Base-by-base conservation (phyloP, 2,797 vertebrate genomes). In the Phrynocephalus forsythii region DNA sequence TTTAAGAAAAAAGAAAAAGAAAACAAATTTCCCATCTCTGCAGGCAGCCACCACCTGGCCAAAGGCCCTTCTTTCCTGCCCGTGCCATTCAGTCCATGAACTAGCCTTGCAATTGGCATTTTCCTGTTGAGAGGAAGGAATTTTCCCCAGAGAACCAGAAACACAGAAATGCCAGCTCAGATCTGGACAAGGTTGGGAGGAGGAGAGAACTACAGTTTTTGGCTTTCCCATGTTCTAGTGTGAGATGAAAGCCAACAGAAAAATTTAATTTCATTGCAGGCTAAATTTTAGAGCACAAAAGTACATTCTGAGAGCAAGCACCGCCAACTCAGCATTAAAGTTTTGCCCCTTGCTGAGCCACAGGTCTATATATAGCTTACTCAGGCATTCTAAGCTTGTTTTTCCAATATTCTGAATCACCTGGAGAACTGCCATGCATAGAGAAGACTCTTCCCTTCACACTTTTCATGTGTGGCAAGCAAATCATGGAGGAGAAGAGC, bases 221-320 rank as follows among this genome's bases (percentile, higher is more conserved):
- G 68, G 56, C 20, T 85, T 60, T 73, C 20, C 15, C 10, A 75
- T 56, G 75, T 24, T 68, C 2, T 76, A 24, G 67, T 33, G 28
- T 5, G 82, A 79, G 67, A n/a, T 66, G 30, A 24, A 85, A 1
- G 60, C 28, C 26, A 30, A 1, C n/a, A 5, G 52, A 26, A 6
- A 87, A 69, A 82, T 16, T 1, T 72, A 20, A n/a, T 33, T 33
- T 56, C 7, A 72, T 72, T 72, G 73, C 26, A 24, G 22, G 33
- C 11, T 73, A 28, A 18, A 75, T 30, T 72, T 83, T 83, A 82
- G 69, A 75, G 84, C 16, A 68, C 79, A 68, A 83, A 11, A 48
- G 2, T 76, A 86, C 18, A 84, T 89, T 87, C 86, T 22, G 82
- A 11, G 72, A 6, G 82, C 22, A 38, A 10, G 11, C 78, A 1